phyloP scores from a whole-genome alignment of 2,797 vertebrate genomes.

The Coendou prehensilis region DNA sequence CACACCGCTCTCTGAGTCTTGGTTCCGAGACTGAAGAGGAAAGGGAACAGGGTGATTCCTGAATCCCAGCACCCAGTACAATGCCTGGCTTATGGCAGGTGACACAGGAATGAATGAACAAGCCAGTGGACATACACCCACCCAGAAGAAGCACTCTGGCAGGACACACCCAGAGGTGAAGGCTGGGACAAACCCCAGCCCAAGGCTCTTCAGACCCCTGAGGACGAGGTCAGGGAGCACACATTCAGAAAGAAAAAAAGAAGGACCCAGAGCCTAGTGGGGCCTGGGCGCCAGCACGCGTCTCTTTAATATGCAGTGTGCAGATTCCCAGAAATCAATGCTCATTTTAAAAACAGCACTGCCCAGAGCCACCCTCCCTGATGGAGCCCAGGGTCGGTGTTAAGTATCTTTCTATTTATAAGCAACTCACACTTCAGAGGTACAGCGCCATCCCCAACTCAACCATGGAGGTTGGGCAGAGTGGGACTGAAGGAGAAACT shows the following conservation, averaged over 20 bases:
- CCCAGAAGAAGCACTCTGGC: background rate
- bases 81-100: background rate
- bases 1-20: background rate
- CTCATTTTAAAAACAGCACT: constrained; percentile 68
- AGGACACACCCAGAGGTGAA: background rate
- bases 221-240: background rate
- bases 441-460: background rate
- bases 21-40: background rate
- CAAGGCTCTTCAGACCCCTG: background rate
- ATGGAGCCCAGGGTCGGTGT: constrained; percentile 68
- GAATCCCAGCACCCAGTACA: background rate
- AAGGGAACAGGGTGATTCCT: background rate
- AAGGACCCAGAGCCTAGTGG: background rate
- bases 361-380: constrained; percentile 65
- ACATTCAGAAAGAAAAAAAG: background rate
- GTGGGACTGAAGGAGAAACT: constrained; percentile 66
- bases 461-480: background rate
- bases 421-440: background rate
- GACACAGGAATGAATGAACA: background rate
- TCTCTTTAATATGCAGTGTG: constrained; percentile 53
- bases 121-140: background rate
- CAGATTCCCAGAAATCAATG: constrained; percentile 74
- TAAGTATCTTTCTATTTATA: constrained; percentile 83
- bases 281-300: background rate
- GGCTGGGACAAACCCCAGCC: background rate